Conservation (phyloP, 2,888 invertebrate genomes). For the Himalopsyche japonica region DNA sequence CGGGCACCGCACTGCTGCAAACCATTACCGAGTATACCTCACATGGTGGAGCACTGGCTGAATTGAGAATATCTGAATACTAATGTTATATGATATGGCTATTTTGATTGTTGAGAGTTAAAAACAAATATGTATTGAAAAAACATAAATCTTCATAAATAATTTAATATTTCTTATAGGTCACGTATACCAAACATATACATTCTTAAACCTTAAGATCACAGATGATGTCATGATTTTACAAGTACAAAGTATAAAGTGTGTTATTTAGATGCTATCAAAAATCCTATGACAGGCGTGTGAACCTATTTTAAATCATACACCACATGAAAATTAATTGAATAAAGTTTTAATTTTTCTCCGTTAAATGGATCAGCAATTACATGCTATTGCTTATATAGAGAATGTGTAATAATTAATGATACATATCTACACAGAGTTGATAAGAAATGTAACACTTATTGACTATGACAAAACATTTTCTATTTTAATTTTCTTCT, state of each 20-base stretch:
- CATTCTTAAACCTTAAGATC: slow-evolving; percentile 34
- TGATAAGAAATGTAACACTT: too few relatives aligned
- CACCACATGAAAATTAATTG: too few relatives aligned
- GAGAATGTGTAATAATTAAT: too few relatives aligned
- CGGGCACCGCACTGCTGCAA: too few relatives aligned
- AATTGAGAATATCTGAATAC: not conserved
- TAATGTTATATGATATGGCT: not conserved
- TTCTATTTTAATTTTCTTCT: not conserved
- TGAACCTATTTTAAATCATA: not conserved
- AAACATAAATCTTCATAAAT: slow-evolving; percentile 6
- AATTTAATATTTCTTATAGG: slow-evolving; percentile 22
- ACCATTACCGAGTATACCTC: too few relatives aligned
- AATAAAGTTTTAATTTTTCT: too few relatives aligned
- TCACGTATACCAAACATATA: slow-evolving; percentile 15
- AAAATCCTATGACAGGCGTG: not conserved
- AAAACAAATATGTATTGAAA: not conserved
- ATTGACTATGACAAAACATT: not conserved
- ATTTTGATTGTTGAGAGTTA: too few relatives aligned
- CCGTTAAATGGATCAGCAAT: too few relatives aligned
- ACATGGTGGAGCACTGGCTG: too few relatives aligned
- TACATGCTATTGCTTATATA: too few relatives aligned
- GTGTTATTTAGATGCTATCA: not conserved
- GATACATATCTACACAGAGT: too few relatives aligned
- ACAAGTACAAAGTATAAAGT: slow-evolving; percentile 30
- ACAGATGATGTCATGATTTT: slow-evolving; percentile 30